Evolutionary conservation across 1,140 invertebrate genomes (phyloP).

Genomic region (Spodoptera litura): DNA sequence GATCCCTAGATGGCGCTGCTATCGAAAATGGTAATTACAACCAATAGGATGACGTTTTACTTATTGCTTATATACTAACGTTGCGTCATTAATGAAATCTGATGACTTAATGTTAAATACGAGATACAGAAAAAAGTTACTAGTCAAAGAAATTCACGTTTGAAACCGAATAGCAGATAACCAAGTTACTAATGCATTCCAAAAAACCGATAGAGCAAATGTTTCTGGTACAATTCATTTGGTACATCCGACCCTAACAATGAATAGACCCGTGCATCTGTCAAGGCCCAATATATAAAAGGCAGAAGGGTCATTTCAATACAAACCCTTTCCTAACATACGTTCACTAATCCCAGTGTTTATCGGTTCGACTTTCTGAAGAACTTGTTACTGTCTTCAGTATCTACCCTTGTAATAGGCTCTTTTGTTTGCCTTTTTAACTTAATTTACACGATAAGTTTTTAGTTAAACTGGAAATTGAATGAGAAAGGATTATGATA

Average conservation of each 20-base stretch:
- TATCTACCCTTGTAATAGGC: neutral
- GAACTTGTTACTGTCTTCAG: neutral
- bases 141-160: neutral
- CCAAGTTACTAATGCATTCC: neutral
- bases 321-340: constrained; percentile 19
- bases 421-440: neutral
- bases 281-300: constrained; percentile 26
- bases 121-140: no score
- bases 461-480: no score
- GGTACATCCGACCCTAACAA: neutral
- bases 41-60: no score
- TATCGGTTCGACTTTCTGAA: constrained; percentile 14
- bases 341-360: constrained; percentile 28
- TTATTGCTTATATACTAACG: no score
- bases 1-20: no score
- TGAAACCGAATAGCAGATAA: neutral
- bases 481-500: no score
- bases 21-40: no score
- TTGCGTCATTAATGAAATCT: no score
- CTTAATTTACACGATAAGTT: no score
- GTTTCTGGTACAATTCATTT: neutral
- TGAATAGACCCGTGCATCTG: constrained; percentile 16
- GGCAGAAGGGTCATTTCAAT: constrained; percentile 24
- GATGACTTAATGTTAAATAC: no score
- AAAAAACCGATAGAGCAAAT: neutral